Evolutionary conservation across 2,888 invertebrate species (phyloP).

Genomic region (Meganola albula): DNA sequence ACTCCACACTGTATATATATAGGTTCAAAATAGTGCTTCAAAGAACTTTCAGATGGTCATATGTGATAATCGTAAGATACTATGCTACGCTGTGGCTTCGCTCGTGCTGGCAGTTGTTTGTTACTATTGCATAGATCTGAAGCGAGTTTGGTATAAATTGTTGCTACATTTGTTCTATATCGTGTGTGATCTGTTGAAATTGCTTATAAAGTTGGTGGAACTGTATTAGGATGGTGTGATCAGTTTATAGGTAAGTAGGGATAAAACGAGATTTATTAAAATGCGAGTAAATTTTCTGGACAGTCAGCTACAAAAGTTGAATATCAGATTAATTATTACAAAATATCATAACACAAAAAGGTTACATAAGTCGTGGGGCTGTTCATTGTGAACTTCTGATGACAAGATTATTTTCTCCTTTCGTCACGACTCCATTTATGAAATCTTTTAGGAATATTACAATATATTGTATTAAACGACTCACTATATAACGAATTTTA

Average conservation of each 20-base stretch:
- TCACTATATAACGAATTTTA: too few relatives aligned
- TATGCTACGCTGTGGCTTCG: slow-evolving; percentile 47
- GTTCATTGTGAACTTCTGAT: too few relatives aligned
- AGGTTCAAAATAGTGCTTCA: slow-evolving; percentile 14
- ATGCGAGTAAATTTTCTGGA: too few relatives aligned
- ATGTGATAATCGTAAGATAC: slow-evolving; percentile 48
- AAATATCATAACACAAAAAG: too few relatives aligned
- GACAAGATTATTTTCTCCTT: too few relatives aligned
- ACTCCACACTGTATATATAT: slow-evolving; percentile 8
- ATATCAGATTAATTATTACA: too few relatives aligned
- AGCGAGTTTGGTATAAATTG: slow-evolving; percentile 62
- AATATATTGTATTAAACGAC: too few relatives aligned
- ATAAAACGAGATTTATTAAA: too few relatives aligned
- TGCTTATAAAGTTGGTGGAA: slow-evolving; percentile 65
- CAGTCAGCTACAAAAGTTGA: too few relatives aligned
- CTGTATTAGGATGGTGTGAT: slow-evolving; percentile 48
- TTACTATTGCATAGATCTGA: slow-evolving; percentile 55
- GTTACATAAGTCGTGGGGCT: too few relatives aligned
- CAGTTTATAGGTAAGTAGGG: slow-evolving; percentile 30
- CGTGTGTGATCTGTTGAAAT: slow-evolving; percentile 59
- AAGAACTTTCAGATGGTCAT: slow-evolving; percentile 61
- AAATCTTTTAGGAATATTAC: too few relatives aligned
- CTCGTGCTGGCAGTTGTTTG: slow-evolving; percentile 40
- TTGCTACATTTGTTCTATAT: slow-evolving; percentile 60
- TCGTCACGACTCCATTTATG: too few relatives aligned